phyloP scores from a whole-genome alignment of 92 coral and sea anemone species.

The Hydrozoanthus gracilis region DNA sequence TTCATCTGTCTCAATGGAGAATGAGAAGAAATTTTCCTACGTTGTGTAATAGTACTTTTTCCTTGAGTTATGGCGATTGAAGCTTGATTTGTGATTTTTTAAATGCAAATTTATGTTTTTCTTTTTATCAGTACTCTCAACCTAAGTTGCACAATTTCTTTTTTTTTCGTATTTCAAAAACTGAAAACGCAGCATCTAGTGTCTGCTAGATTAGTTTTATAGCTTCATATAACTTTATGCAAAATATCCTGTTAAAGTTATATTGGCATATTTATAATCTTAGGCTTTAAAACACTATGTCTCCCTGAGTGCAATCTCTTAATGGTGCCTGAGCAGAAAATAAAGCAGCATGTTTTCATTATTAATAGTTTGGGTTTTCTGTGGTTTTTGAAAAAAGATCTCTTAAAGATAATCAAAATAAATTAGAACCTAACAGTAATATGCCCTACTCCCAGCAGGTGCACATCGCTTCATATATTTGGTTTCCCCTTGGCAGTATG shows the following conservation, averaged over 20 bases:
- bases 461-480: background rate
- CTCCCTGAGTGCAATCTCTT: background rate
- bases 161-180: background rate
- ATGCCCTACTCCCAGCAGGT: constrained; percentile 34
- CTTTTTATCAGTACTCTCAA: background rate
- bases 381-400: background rate
- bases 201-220: background rate
- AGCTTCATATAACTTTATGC: background rate
- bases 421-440: background rate
- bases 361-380: background rate
- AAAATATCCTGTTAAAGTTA: background rate
- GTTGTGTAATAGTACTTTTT: background rate
- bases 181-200: background rate
- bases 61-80: constrained; percentile 16
- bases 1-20: constrained; percentile 3
- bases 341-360: background rate
- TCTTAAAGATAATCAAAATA: constrained; percentile 18
- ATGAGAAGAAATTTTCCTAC: background rate
- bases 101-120: background rate
- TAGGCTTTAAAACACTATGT: background rate
- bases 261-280: background rate
- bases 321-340: background rate
- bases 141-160: background rate
- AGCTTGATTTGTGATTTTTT: background rate
- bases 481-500: background rate